phyloP scores from a whole-genome alignment of 2,888 invertebrate genomes.

The Melieria omissa region DNA sequence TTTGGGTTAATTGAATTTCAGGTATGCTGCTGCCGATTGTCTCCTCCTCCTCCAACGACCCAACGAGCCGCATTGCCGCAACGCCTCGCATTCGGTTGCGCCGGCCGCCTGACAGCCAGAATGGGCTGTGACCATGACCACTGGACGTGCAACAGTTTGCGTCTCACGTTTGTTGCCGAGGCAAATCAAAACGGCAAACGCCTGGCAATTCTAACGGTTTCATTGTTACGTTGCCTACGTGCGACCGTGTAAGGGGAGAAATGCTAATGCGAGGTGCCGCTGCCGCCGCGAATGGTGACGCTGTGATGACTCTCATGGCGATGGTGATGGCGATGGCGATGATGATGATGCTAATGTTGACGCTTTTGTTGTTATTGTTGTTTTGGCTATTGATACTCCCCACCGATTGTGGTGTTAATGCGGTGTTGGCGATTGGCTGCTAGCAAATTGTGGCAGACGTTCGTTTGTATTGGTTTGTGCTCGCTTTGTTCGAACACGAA shows the following conservation, averaged over 20 bases:
- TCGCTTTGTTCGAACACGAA: not conserved
- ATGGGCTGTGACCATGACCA: no score
- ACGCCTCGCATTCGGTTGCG: conserved; percentile 9
- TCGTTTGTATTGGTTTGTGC: not conserved
- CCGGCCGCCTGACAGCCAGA: no score
- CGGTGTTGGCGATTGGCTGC: not conserved
- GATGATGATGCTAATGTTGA: conserved; percentile 1
- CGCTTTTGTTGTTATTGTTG: conserved; percentile 1
- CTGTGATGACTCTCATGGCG: not conserved
- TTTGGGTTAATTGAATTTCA: conserved; percentile 31
- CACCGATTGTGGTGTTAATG: not conserved
- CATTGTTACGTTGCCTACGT: not conserved
- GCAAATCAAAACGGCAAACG: not conserved
- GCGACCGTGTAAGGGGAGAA: not conserved
- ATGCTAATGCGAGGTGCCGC: conserved; percentile 17
- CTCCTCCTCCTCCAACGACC: not conserved
- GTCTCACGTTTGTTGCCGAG: no score
- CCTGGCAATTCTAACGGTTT: conserved; percentile 19
- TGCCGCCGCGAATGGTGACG: no score
- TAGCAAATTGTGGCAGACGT: conserved; percentile 14
- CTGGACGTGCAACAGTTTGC: no score
- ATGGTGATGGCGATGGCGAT: not conserved
- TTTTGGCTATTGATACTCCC: not conserved
- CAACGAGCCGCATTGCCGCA: not conserved
- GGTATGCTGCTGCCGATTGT: not conserved